A percentile compares a stretch with the other conserved stretches of the same genome.
Conservation (phyloP, 2,888 invertebrate species). For the Willowsia nigromaculata region DNA sequence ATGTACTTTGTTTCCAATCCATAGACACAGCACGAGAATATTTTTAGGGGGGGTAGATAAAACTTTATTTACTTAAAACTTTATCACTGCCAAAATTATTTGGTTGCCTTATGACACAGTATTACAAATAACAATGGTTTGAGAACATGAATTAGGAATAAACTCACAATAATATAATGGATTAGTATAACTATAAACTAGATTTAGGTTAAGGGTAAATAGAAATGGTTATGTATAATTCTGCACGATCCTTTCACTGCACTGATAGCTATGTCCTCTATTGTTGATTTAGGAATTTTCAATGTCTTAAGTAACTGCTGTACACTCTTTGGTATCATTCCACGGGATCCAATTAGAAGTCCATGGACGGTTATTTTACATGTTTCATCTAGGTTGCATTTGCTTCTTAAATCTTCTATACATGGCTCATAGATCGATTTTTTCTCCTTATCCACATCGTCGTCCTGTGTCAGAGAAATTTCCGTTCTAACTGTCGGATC, state of each 20-base stretch:
- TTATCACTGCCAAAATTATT: neutral
- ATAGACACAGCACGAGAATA: too few species aligned
- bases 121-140: neutral
- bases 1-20: too few species aligned
- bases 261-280: neutral
- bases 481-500: slow-evolving; percentile 54
- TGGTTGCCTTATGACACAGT: neutral
- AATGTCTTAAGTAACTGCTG: neutral
- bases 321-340: neutral
- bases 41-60: neutral
- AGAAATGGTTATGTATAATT: neutral
- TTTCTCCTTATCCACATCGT: slow-evolving; percentile 58
- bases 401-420: neutral
- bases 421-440: slow-evolving; percentile 9
- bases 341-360: neutral
- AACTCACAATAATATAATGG: neutral
- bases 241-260: neutral
- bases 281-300: neutral
- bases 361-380: neutral
- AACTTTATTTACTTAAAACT: neutral
- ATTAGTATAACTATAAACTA: neutral
- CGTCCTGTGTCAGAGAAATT: neutral
- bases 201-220: neutral
- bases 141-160: neutral
- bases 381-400: neutral